phyloP scores from a whole-genome alignment of 2,888 invertebrate species.

The Globia sparganii region DNA sequence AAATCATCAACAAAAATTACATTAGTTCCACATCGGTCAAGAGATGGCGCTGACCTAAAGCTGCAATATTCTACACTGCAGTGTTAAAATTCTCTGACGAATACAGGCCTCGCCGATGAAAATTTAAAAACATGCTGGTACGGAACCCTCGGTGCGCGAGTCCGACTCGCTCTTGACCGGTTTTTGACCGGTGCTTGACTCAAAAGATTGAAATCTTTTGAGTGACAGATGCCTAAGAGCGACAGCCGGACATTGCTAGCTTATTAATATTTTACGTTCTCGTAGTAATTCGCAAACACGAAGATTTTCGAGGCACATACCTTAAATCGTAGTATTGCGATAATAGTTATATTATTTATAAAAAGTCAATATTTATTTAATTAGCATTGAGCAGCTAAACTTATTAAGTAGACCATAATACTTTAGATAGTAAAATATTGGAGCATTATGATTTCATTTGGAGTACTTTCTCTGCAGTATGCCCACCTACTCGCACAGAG shows the following conservation, averaged over 20 bases:
- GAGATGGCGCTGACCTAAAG: too few relatives aligned
- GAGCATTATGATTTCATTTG: background rate
- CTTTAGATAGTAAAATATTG: background rate
- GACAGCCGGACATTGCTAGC: background rate
- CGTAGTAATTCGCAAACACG: background rate
- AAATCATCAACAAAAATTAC: too few relatives aligned
- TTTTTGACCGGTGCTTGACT: too few relatives aligned
- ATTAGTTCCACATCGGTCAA: too few relatives aligned
- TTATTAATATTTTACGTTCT: slow-evolving; percentile 8
- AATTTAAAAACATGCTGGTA: too few relatives aligned
- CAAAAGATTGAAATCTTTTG: too few relatives aligned
- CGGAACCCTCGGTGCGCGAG: too few relatives aligned
- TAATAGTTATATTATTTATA: background rate
- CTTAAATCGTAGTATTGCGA: background rate
- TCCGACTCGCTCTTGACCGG: too few relatives aligned
- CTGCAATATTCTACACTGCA: too few relatives aligned
- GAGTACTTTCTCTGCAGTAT: background rate
- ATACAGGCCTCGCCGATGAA: too few relatives aligned
- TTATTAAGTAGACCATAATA: background rate
- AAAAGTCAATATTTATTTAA: background rate
- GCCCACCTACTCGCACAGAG: slow-evolving; percentile 5
- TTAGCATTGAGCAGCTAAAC: background rate
- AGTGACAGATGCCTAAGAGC: background rate
- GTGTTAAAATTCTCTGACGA: too few relatives aligned
- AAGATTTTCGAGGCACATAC: background rate